phyloP scores from a whole-genome alignment of 2,888 invertebrate species.

The Dione juno region DNA sequence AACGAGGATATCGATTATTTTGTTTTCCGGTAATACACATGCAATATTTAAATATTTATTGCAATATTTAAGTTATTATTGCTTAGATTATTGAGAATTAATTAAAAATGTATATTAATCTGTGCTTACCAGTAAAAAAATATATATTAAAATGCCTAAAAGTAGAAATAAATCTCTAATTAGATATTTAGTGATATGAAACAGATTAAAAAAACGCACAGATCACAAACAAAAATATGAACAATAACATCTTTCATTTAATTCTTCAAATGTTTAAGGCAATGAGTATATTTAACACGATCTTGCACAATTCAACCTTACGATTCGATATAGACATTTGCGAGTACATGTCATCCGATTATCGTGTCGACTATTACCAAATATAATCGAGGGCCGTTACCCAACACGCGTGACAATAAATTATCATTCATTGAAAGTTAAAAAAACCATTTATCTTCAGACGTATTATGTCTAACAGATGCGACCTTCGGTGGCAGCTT shows the following conservation, averaged over 20 bases:
- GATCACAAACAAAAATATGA: neutral
- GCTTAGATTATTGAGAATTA: too few relatives aligned
- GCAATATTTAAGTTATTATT: too few relatives aligned
- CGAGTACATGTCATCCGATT: constrained; percentile 36
- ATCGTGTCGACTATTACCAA: constrained; percentile 34
- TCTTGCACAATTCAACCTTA: constrained; percentile 7
- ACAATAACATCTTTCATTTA: neutral
- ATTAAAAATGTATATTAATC: too few relatives aligned
- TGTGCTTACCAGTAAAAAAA: too few relatives aligned
- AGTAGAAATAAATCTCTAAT: too few relatives aligned
- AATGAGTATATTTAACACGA: constrained; percentile 8
- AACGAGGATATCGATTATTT: constrained; percentile 20
- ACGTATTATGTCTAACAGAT: neutral
- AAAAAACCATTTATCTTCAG: constrained; percentile 19
- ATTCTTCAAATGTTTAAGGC: neutral
- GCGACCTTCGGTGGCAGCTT: neutral
- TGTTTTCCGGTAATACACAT: constrained; percentile 14
- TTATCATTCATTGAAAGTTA: constrained; percentile 20
- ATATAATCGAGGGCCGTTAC: constrained; percentile 29
- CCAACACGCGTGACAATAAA: constrained; percentile 15
- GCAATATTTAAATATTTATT: neutral
- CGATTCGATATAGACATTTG: constrained; percentile 23
- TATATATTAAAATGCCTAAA: too few relatives aligned
- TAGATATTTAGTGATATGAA: too few relatives aligned
- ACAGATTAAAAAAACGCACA: neutral